Evolutionary conservation across 2,797 vertebrate species (phyloP).

Genomic region (Monodelphis domestica): DNA sequence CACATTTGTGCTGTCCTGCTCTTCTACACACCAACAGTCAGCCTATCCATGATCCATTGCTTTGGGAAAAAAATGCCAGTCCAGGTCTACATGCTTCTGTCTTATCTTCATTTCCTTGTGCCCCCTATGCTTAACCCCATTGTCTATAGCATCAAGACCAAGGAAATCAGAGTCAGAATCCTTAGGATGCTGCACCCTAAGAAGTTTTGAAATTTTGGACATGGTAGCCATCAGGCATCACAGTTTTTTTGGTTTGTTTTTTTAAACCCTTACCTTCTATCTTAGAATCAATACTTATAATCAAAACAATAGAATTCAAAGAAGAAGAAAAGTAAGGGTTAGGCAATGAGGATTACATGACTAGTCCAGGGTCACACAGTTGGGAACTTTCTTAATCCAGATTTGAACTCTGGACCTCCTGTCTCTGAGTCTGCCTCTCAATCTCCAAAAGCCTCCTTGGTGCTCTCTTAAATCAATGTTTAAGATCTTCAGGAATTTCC

Average conservation of each 20-base stretch:
- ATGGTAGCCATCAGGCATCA: not conserved
- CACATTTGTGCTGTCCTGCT: conserved; percentile 72
- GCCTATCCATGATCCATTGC: conserved; percentile 70
- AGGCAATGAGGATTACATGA: no score
- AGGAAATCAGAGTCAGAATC: conserved; percentile 66
- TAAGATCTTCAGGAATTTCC: not conserved
- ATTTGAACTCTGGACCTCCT: no score
- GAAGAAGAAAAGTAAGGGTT: no score
- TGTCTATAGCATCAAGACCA: conserved; percentile 72
- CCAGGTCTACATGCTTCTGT: conserved; percentile 70
- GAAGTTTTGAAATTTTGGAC: conserved; percentile 35
- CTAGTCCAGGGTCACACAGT: no score
- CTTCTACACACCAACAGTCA: conserved; percentile 72
- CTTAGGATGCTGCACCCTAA: conserved; percentile 48
- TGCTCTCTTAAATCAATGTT: no score
- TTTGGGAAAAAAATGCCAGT: conserved; percentile 74
- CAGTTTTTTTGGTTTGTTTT: no score
- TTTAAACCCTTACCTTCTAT: no score
- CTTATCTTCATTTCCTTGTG: conserved; percentile 74
- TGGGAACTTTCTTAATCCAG: no score
- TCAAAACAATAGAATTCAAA: no score
- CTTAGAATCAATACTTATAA: no score
- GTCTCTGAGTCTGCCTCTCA: no score
- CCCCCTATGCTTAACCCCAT: conserved; percentile 76
- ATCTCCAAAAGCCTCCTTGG: no score